Base-by-base conservation (phyloP, 1,140 invertebrate species). In the Heliconius hewitsoni region DNA sequence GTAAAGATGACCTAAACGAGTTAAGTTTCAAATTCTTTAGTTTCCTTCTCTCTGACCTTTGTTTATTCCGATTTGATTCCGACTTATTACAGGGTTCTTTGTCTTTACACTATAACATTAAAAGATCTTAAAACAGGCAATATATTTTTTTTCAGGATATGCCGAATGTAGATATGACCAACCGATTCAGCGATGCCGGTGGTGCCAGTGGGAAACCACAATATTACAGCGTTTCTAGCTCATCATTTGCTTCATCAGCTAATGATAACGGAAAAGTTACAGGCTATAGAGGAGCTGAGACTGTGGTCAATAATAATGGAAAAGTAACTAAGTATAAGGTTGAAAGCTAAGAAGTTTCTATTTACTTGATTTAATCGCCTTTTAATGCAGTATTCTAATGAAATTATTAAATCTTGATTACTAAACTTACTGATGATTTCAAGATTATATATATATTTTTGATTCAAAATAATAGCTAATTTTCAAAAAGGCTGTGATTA, bases 291-390 rank as follows among this genome's bases (percentile, higher is more conserved):
- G 89, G 94, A 30, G 95, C 97, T 1, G 95, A 96, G 55, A 96
- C 97, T 11, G 95, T 96, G 3, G 95, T 97, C 71, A 97, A 97
- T 83, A 96, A 97, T 81, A 97, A 97, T 84, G 97, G 97, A 85
- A 96, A 96, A 85, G 91, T 97, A 72, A 96, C 95, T 46, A 95
- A 95, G 77, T 96, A 96, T 82, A 95, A 95, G 42, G 95, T 96
- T 0, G 86, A 94, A 66, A 93, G 92, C 82, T 95, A 91, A 92
- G 16, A 27, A 30, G 13, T 80, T 42, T 5, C 23, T 13, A 39
- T 46, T 18, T 16, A 19, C 16, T 30, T 55, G 11, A 57, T 50
- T 50, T 50, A 39, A 71, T 66, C 46, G 70, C 76, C 70, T n/a
- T 37, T 39, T 52, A 6, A 66, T 78, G 37, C 72, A 72, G 74